phyloP scores from a whole-genome alignment of 1,140 invertebrate species.

The Heliconius eleuchia region DNA sequence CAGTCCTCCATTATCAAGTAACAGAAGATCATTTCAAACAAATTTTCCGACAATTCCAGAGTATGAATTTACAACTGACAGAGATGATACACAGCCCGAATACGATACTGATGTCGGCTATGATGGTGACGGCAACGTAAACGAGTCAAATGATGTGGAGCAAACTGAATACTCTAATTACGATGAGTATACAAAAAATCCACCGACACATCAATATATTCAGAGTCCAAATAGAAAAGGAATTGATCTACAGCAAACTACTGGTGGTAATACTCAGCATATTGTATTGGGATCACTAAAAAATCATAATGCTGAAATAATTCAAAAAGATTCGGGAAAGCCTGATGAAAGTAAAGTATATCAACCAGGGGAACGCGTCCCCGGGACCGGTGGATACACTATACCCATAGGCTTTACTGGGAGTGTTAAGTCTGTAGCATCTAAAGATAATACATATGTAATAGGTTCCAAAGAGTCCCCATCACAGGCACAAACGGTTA shows the following conservation, averaged over 20 bases:
- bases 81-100: conserved; percentile 71
- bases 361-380: conserved; percentile 84
- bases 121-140: conserved; percentile 71
- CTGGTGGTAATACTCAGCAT: conserved; percentile 77
- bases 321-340: conserved; percentile 74
- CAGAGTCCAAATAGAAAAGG: conserved; percentile 60
- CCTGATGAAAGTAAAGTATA: conserved; percentile 81
- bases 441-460: conserved; percentile 82
- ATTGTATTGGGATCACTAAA: conserved; percentile 80
- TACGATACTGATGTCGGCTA: conserved; percentile 64
- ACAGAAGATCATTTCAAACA: conserved; percentile 59
- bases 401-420: conserved; percentile 86
- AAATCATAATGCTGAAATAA: conserved; percentile 79
- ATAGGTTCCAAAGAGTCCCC: conserved; percentile 81
- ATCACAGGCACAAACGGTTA: conserved; percentile 85
- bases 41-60: conserved; percentile 53
- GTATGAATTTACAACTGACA: conserved; percentile 63
- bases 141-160: conserved; percentile 77
- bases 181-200: conserved; percentile 70
- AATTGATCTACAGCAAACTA: conserved; percentile 71
- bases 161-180: conserved; percentile 82
- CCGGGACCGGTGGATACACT: conserved; percentile 83
- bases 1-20: conserved; percentile 48
- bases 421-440: conserved; percentile 83
- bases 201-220: conserved; percentile 64